Evolutionary conservation across 2,113 vertebrate genomes (phyloP).

Genomic region (Pseudolaguvia tuberculata): DNA sequence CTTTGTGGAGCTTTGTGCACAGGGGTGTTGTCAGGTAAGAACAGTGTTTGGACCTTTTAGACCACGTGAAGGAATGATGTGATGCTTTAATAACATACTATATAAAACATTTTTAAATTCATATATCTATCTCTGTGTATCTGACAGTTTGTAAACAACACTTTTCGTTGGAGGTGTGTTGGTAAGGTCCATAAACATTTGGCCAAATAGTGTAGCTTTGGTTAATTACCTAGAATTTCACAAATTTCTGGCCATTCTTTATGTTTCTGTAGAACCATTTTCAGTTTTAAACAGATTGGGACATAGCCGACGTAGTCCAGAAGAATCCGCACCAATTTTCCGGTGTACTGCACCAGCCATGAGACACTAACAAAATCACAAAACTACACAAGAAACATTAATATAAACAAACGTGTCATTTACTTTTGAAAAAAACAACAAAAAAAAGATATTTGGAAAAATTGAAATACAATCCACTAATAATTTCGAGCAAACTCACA

Average conservation of each 20-base stretch:
- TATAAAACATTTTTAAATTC: too few relatives aligned
- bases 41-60: too few relatives aligned
- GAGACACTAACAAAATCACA: constrained; percentile 80
- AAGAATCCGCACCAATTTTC: constrained; percentile 69
- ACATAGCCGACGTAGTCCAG: constrained; percentile 78
- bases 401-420: not conserved
- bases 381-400: constrained; percentile 66
- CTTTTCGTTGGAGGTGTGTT: too few relatives aligned
- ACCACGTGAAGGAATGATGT: too few relatives aligned
- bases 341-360: constrained; percentile 74
- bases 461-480: not conserved
- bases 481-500: constrained; percentile 52
- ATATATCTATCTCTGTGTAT: too few relatives aligned
- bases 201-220: not conserved
- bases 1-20: too few relatives aligned
- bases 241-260: constrained; percentile 76
- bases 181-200: too few relatives aligned
- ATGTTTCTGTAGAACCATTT: constrained; percentile 68
- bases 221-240: constrained; percentile 65
- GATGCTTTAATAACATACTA: too few relatives aligned
- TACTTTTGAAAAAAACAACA: not conserved
- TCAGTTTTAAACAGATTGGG: constrained; percentile 75
- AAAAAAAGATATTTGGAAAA: too few relatives aligned
- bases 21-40: too few relatives aligned
- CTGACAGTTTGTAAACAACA: too few relatives aligned